A percentile compares a stretch with the other conserved stretches of the same genome.
These are phyloP conservation scores for Cheilosia pagana DNA, from an alignment of 2,888 invertebrate species.

Conservation along the genomic window DNA sequence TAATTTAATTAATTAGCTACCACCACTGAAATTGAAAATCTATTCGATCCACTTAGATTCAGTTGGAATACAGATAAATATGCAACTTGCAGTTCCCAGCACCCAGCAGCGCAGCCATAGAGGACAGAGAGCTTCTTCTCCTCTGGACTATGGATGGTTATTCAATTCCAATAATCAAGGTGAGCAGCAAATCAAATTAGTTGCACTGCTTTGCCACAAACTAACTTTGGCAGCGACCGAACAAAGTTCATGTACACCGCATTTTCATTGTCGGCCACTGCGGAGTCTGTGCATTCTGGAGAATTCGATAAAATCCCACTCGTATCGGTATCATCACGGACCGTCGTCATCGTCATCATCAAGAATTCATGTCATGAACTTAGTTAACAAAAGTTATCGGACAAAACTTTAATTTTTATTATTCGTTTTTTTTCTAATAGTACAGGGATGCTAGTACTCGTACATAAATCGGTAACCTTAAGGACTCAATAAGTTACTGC, in stretches of 20 bases:
- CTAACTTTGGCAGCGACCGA: slow-evolving; percentile 43
- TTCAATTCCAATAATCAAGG: slow-evolving; percentile 47
- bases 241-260: slow-evolving; percentile 21
- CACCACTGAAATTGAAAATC: slow-evolving; percentile 7
- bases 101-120: not conserved
- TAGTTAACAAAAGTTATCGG: slow-evolving; percentile 38
- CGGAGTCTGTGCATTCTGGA: not conserved
- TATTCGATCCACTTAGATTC: slow-evolving; percentile 21
- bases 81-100: not conserved
- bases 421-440: not conserved
- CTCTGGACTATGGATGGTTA: slow-evolving; percentile 18
- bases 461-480: slow-evolving; percentile 26
- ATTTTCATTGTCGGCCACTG: slow-evolving; percentile 33
- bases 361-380: slow-evolving; percentile 37
- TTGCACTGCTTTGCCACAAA: slow-evolving; percentile 30
- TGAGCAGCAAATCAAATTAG: slow-evolving; percentile 45
- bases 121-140: not conserved
- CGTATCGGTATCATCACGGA: too few relatives aligned
- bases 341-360: not conserved
- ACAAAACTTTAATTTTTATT: slow-evolving; percentile 37
- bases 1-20: slow-evolving; percentile 49
- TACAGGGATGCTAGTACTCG: not conserved
- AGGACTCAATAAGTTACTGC: slow-evolving; percentile 32
- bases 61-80: slow-evolving; percentile 11
- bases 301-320: slow-evolving; percentile 23